Percentiles rank a stretch among this genome's conserved stretches.
phyloP scores from a whole-genome alignment of 1,140 invertebrate species.

The Adoxophyes honmai region DNA sequence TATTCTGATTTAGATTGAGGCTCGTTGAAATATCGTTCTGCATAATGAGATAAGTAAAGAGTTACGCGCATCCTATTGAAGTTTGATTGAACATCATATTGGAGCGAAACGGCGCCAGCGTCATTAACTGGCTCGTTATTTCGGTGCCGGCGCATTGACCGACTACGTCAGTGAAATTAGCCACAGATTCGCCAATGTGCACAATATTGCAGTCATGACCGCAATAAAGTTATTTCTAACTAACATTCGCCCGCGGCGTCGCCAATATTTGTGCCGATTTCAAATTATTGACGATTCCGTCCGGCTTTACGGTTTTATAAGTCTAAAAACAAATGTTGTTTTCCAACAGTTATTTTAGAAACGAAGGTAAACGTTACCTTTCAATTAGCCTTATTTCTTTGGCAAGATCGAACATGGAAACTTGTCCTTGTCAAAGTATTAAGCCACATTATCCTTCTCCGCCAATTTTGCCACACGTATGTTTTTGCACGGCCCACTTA shows the following conservation, averaged over 20 bases:
- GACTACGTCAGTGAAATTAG: slow-evolving; percentile 57
- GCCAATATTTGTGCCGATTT: neutral
- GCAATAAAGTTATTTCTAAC: slow-evolving; percentile 51
- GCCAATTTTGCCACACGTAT: too few species aligned
- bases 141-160: slow-evolving; percentile 61
- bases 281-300: slow-evolving; percentile 3
- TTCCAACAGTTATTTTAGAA: too few species aligned
- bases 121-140: slow-evolving; percentile 59
- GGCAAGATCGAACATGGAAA: too few species aligned
- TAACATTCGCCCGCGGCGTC: slow-evolving; percentile 1
- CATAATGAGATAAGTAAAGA: slow-evolving; percentile 17
- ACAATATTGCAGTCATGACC: slow-evolving; percentile 44
- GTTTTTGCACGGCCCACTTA: too few species aligned
- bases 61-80: slow-evolving; percentile 38
- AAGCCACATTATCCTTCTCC: too few species aligned
- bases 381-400: too few species aligned
- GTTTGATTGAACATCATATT: slow-evolving; percentile 47
- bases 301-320: neutral
- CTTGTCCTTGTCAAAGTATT: too few species aligned
- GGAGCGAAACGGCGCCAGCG: slow-evolving; percentile 49
- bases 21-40: slow-evolving; percentile 16
- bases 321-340: too few species aligned
- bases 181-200: slow-evolving; percentile 47
- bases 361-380: too few species aligned
- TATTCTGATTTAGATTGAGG: neutral